Conservation (phyloP, 2,113 vertebrate species). For the Marmota flaviventris region DNA sequence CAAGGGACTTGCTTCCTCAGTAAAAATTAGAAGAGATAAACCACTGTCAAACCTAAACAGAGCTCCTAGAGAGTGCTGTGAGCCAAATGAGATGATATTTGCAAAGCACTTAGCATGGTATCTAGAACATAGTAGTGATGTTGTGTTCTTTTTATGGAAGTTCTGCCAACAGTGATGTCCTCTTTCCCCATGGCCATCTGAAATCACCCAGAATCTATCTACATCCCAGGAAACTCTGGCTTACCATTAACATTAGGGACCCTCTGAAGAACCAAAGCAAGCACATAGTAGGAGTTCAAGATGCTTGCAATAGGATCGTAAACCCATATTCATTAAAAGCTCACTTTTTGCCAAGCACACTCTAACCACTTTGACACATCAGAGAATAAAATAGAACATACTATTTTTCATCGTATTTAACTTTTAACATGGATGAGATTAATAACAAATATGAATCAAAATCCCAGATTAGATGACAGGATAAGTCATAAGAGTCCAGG, state of each 20-base stretch:
- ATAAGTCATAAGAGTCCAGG: background rate
- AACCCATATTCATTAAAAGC: background rate
- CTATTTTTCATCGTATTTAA: background rate
- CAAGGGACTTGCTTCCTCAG: background rate
- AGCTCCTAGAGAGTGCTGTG: background rate
- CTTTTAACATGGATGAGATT: background rate
- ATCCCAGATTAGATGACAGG: background rate
- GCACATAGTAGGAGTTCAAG: background rate
- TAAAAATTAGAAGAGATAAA: conserved; percentile 2
- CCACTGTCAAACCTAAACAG: background rate
- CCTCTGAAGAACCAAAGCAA: background rate
- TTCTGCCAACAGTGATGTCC: background rate
- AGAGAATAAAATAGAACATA: background rate
- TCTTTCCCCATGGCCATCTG: background rate
- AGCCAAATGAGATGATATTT: conserved; percentile 4
- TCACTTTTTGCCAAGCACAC: background rate
- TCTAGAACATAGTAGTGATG: background rate
- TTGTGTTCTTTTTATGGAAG: background rate
- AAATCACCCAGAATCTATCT: background rate
- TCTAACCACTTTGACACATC: background rate
- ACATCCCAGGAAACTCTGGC: accelerated
- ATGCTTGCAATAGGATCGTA: background rate
- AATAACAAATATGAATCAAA: background rate
- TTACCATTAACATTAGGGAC: background rate
- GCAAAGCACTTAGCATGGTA: background rate